Evolutionary conservation across 1,140 invertebrate species (phyloP).

Genomic region (Macrostomum lignano): DNA sequence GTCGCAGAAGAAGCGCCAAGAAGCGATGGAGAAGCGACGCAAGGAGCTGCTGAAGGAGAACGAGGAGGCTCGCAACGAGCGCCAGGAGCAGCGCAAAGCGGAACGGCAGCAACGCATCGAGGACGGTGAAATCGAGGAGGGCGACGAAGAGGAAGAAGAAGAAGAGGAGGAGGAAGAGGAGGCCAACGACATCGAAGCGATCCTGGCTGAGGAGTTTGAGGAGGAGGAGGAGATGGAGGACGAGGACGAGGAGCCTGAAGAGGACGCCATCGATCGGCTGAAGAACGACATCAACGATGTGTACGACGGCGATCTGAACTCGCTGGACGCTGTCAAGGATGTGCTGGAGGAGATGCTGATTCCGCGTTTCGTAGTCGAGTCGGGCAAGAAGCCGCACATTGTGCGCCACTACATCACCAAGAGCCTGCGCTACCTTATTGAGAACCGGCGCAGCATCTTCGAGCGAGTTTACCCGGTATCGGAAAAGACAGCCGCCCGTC

Average conservation of each 20-base stretch:
- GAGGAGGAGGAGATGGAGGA: slow-evolving; percentile 26
- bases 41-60: slow-evolving; percentile 13
- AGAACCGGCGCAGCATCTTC: slow-evolving; percentile 20
- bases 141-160: slow-evolving; percentile 11
- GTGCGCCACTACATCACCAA: slow-evolving; percentile 13
- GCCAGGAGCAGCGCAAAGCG: slow-evolving; percentile 9
- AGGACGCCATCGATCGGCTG: slow-evolving; percentile 24
- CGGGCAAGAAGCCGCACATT: slow-evolving; percentile 19
- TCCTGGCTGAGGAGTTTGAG: slow-evolving; percentile 24
- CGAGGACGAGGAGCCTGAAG: slow-evolving; percentile 25
- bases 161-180: slow-evolving; percentile 21
- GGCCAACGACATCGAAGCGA: slow-evolving; percentile 21
- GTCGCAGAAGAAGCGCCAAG: slow-evolving; percentile 10
- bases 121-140: slow-evolving; percentile 12
- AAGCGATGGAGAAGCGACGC: slow-evolving; percentile 13
- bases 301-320: slow-evolving; percentile 22
- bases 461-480: slow-evolving; percentile 22
- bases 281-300: slow-evolving; percentile 22
- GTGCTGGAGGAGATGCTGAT: slow-evolving; percentile 19
- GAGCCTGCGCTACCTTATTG: slow-evolving; percentile 13
- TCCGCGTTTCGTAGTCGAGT: slow-evolving; percentile 16
- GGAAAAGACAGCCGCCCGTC: slow-evolving; percentile 15
- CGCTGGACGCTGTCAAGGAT: slow-evolving; percentile 15
- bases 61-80: slow-evolving; percentile 12
- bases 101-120: slow-evolving; percentile 12